phyloP scores from a whole-genome alignment of 64 coral and sea anemone genomes.

The Hydrozoanthus tunicans region DNA sequence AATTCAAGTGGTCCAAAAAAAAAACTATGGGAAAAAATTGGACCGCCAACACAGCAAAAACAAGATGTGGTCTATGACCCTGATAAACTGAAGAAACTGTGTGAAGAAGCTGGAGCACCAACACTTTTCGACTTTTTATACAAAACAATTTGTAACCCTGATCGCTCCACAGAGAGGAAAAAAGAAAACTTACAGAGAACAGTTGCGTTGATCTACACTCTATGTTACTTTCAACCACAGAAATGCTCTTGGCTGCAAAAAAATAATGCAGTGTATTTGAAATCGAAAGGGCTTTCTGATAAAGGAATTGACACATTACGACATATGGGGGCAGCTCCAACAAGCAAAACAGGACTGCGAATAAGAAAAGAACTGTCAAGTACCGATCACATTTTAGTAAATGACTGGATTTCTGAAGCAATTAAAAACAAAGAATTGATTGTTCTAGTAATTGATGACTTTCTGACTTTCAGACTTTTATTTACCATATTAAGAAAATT shows the following conservation, averaged over 20 bases:
- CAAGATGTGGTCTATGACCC: neutral
- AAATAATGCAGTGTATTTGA: neutral
- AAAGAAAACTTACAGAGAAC: constrained; percentile 10
- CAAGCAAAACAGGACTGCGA: neutral
- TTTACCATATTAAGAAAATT: constrained; percentile 17
- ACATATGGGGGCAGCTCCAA: neutral
- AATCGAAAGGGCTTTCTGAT: constrained; percentile 2
- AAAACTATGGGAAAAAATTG: neutral
- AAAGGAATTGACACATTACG: neutral
- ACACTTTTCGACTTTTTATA: neutral
- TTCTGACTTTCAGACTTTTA: neutral
- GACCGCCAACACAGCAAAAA: neutral
- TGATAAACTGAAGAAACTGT: neutral
- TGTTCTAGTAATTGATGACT: constrained; percentile 35
- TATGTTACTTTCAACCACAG: constrained; percentile 15
- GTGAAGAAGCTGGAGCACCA: neutral
- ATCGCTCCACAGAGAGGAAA: constrained; percentile 1
- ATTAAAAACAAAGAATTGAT: constrained; percentile 4
- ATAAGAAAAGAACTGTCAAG: neutral
- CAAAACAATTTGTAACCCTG: neutral
- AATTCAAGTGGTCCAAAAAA: neutral
- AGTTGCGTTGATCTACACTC: neutral
- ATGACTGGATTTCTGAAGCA: neutral
- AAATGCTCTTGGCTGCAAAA: constrained; percentile 14
- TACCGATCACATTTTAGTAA: neutral